Conservation (phyloP, 2,888 invertebrate genomes). For the Sarcophaga carnaria region DNA sequence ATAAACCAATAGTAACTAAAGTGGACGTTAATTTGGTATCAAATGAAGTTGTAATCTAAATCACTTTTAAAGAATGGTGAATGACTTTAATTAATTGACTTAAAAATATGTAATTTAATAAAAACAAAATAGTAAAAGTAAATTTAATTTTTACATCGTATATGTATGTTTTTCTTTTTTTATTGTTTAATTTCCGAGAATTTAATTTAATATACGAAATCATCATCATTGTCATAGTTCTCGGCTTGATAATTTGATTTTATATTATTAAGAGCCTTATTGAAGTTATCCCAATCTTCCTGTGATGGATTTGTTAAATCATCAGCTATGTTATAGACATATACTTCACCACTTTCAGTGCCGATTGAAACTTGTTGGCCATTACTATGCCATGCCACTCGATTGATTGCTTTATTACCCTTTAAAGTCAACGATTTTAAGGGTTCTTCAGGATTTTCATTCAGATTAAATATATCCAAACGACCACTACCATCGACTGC, state of each 20-base stretch:
- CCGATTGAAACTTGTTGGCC: conserved; percentile 96
- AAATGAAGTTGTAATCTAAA: conserved; percentile 69
- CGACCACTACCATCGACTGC: conserved; percentile 97
- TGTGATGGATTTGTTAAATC: conserved; percentile 94
- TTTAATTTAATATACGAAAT: neutral
- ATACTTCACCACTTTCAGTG: conserved; percentile 96
- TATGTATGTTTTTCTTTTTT: too few relatives aligned
- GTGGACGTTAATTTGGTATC: conserved; percentile 66
- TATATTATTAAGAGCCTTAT: conserved; percentile 94
- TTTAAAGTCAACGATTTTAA: conserved; percentile 92
- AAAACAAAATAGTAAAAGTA: too few relatives aligned
- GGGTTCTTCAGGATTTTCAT: conserved; percentile 97
- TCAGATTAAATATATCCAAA: conserved; percentile 97
- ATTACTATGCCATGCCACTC: conserved; percentile 96
- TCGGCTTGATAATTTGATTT: conserved; percentile 88
- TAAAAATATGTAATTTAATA: too few relatives aligned
- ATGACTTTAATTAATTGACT: too few relatives aligned
- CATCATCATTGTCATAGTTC: conserved; percentile 65
- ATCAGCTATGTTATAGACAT: conserved; percentile 98
- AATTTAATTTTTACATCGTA: too few relatives aligned
- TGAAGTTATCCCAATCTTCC: conserved; percentile 97
- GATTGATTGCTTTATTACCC: conserved; percentile 93
- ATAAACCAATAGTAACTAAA: conserved; percentile 63
- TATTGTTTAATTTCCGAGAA: neutral
- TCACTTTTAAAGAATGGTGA: neutral